These are phyloP conservation scores for Phasia obesa DNA, from an alignment of 2,888 invertebrate genomes.

Conservation along the genomic window DNA sequence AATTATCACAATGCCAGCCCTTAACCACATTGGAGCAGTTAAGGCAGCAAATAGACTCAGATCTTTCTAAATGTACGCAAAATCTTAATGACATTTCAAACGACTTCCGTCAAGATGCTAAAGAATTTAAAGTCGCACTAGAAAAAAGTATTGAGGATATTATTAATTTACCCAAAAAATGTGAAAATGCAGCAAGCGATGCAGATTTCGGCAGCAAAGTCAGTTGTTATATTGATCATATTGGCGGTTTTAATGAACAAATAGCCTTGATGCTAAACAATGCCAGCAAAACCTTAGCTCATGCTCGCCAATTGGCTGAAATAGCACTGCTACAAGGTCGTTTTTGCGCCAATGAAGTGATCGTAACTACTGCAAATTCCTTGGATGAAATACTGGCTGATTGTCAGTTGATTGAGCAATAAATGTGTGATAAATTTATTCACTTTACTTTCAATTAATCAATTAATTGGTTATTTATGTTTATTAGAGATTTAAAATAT, in stretches of 20 bases:
- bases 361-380: slow-evolving; percentile 66
- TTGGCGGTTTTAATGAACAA: slow-evolving; percentile 74
- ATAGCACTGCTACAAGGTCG: slow-evolving; percentile 70
- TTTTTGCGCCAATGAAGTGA: slow-evolving; percentile 72
- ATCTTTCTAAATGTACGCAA: slow-evolving; percentile 72
- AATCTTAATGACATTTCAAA: slow-evolving; percentile 60
- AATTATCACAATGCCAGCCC: slow-evolving; percentile 71
- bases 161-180: slow-evolving; percentile 70
- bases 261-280: slow-evolving; percentile 74
- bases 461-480: neutral
- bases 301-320: slow-evolving; percentile 72
- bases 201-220: slow-evolving; percentile 60
- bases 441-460: too few species aligned
- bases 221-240: slow-evolving; percentile 74
- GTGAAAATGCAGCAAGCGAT: neutral
- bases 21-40: slow-evolving; percentile 74
- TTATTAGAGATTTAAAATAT: too few species aligned
- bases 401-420: slow-evolving; percentile 54
- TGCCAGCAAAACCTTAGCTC: slow-evolving; percentile 73
- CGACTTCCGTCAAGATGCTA: slow-evolving; percentile 39
- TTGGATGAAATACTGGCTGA: slow-evolving; percentile 56
- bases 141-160: slow-evolving; percentile 74
- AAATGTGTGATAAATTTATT: too few species aligned
- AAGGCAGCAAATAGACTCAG: slow-evolving; percentile 72
- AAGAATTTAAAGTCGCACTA: slow-evolving; percentile 65